Evolutionary conservation across 2,888 invertebrate genomes (phyloP).

Genomic region (Gortyna flavago): DNA sequence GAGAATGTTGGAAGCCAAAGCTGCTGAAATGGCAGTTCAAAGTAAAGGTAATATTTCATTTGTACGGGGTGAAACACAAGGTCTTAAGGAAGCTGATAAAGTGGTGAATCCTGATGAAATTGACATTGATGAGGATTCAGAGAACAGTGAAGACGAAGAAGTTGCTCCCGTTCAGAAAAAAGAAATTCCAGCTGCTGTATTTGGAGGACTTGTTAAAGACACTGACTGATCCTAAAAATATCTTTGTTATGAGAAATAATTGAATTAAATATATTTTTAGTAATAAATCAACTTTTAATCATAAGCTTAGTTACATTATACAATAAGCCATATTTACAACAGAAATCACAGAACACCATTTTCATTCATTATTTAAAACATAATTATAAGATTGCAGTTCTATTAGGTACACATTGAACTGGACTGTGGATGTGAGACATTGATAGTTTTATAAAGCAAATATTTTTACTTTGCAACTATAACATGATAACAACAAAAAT

Average conservation of each 20-base stretch:
- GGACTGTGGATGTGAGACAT: conserved; percentile 28
- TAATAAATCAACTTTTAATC: conserved; percentile 80
- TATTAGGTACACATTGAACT: conserved; percentile 46
- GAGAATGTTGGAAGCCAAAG: conserved; percentile 96
- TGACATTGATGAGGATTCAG: conserved; percentile 94
- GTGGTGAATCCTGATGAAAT: conserved; percentile 97
- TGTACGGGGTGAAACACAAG: conserved; percentile 96
- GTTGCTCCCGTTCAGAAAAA: conserved; percentile 95
- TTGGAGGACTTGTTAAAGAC: conserved; percentile 93
- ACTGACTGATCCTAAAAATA: conserved; percentile 65
- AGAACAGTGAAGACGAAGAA: conserved; percentile 91
- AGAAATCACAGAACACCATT: conserved; percentile 83
- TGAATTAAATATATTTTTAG: conserved; percentile 56
- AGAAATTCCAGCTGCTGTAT: conserved; percentile 96
- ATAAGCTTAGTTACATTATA: conserved; percentile 79
- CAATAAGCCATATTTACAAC: conserved; percentile 82
- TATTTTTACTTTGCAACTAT: conserved; percentile 40
- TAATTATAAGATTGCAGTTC: conserved; percentile 50
- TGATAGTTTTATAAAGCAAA: conserved; percentile 27
- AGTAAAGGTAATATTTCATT: conserved; percentile 93
- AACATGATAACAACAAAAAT: conserved; percentile 49
- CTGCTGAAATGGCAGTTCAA: conserved; percentile 92
- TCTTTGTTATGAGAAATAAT: conserved; percentile 38
- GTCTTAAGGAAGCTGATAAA: conserved; percentile 91
- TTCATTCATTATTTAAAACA: conserved; percentile 64